Base-by-base conservation (phyloP, 2,888 invertebrate genomes). In the Dendrolimus pini region DNA sequence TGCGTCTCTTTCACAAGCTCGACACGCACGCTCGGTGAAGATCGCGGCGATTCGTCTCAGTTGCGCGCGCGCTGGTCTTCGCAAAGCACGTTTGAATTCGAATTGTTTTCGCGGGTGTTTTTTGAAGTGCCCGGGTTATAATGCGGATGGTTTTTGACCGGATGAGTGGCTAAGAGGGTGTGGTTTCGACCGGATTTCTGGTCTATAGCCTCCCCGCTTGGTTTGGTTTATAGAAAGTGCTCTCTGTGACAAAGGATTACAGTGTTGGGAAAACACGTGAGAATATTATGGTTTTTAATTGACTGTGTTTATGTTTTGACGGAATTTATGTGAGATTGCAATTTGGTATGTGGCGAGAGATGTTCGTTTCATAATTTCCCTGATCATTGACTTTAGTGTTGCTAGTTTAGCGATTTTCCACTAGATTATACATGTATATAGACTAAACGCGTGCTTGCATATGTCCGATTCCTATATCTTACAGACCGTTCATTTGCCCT, bases 61-160 rank as follows among this genome's bases (percentile, higher is more conserved):
- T 89, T 82, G 88, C 84, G 83, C 85, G 77, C 69, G 78, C 87
- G 89, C 87, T 75, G 74, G 47, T 47, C 47, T 47, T 71, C 75
- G 76, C 69, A 69, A 66, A 75, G 77, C 75, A 72, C 72, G 83
- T 74, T 69, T 82, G 85, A 78, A 80, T 75, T 79, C 62, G 70
- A 78, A 77, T 62, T 67, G 61, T 77, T 82, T 80, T 80, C 74
- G 80, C 82, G 80, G 78, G 74, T 74, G 70, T 56, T 2, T 8
- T 47, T 2, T 10, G 9, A 2, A 47, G 47, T 47, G 47, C 9
- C 47, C 9, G 12, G 9, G 47, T 47, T 47, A 8, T 47, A 6
- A 47, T 47, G 9, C 47, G 9, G 9, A 47, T 12, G 47, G 47
- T 3, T 62, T 65, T 68, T 71, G 68, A 64, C 66, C 69, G 68